Evolutionary conservation across 2,888 invertebrate species (phyloP).

Genomic region (Trachelus troglodyta): DNA sequence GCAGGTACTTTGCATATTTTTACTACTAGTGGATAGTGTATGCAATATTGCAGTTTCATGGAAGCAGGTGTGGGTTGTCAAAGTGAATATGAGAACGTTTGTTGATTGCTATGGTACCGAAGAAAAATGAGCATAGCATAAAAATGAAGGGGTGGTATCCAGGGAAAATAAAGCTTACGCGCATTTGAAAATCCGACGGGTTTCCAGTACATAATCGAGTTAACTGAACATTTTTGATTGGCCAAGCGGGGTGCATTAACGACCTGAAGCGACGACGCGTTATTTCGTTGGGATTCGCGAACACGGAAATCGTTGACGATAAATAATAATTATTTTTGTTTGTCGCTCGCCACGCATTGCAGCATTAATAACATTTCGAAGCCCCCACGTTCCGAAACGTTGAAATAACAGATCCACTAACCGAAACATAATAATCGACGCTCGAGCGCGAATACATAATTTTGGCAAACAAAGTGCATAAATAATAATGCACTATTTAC

Average conservation of each 20-base stretch:
- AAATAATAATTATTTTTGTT: conserved; percentile 67
- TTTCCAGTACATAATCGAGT: not conserved
- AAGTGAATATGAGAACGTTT: not conserved
- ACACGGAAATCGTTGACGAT: conserved; percentile 65
- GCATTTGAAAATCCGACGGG: not conserved
- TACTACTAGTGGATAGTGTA: not conserved
- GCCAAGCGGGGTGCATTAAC: not conserved
- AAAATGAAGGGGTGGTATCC: not conserved
- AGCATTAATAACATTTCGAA: conserved; percentile 65
- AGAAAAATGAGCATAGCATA: not conserved
- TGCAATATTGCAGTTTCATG: not conserved
- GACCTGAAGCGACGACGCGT: conserved; percentile 7
- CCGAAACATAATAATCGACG: conserved; percentile 62
- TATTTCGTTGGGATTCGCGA: conserved; percentile 47
- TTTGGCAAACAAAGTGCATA: conserved; percentile 65
- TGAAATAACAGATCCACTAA: conserved; percentile 63
- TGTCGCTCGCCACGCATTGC: conserved; percentile 54
- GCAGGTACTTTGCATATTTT: not conserved
- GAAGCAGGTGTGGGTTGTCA: not conserved
- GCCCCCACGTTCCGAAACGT: conserved; percentile 49
- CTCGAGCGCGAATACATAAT: conserved; percentile 61
- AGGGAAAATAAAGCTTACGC: not conserved
- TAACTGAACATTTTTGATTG: not conserved
- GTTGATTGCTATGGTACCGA: not conserved
- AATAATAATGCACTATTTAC: conserved; percentile 62